Evolutionary conservation across 2,113 vertebrate species (phyloP).

Genomic region (Grus americana): DNA sequence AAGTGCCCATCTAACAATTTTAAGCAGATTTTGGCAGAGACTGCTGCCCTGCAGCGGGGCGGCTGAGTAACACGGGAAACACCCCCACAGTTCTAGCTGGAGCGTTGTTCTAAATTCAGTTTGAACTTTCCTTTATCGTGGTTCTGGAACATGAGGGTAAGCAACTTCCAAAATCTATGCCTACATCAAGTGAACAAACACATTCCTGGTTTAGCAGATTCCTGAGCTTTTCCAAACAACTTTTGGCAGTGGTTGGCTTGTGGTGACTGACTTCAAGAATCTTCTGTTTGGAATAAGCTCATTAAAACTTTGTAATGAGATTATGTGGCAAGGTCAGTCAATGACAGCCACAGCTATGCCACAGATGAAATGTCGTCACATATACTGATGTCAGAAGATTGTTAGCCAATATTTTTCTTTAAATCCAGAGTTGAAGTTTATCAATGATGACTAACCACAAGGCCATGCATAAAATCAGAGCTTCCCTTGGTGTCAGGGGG

Average conservation of each 20-base stretch:
- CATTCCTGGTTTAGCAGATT: neutral
- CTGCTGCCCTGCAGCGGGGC: neutral
- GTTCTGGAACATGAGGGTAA: neutral
- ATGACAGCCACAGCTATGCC: fast-evolving
- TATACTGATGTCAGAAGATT: neutral
- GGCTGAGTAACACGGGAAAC: neutral
- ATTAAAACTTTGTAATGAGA: neutral
- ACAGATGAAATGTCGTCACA: fast-evolving
- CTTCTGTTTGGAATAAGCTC: neutral
- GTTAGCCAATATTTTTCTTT: neutral
- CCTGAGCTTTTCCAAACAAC: neutral
- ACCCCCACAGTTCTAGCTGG: fast-evolving
- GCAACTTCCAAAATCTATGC: neutral
- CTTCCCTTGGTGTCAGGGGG: neutral
- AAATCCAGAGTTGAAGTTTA: neutral
- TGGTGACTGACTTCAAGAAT: neutral
- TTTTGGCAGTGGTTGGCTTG: neutral
- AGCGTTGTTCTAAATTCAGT: neutral
- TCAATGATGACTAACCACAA: neutral
- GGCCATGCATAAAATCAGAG: neutral
- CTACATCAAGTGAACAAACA: neutral
- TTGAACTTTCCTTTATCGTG: neutral
- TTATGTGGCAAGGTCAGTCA: neutral
- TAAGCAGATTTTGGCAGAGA: neutral
- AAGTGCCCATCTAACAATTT: neutral